Evolutionary conservation across 2,797 vertebrate species (phyloP).

Genomic region (Bovichtus diacanthus): DNA sequence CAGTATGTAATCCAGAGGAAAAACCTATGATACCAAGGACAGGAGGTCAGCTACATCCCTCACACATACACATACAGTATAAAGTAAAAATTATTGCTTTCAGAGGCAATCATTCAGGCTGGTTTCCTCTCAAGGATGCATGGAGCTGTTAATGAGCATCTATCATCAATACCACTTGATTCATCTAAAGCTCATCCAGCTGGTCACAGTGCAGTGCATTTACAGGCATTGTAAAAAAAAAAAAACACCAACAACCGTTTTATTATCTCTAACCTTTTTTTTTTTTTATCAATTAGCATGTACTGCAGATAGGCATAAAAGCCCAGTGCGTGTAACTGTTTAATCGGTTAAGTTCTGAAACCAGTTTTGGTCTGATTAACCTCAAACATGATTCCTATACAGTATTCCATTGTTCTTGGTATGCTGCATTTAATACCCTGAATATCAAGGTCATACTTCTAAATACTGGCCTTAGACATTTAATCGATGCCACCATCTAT

Average conservation of each 20-base stretch:
- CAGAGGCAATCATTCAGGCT: conserved; percentile 21
- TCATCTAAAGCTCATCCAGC: conserved; percentile 20
- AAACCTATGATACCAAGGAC: conserved; percentile 86
- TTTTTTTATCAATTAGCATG: background rate
- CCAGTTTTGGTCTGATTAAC: conserved; percentile 16
- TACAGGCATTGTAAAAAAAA: conserved; percentile 14
- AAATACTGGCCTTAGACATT: conserved; percentile 54
- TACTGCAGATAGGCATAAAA: background rate
- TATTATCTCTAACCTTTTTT: background rate
- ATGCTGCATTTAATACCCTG: conserved; percentile 42
- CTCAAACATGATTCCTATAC: conserved; percentile 3
- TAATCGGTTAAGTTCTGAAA: background rate
- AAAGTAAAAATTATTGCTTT: conserved; percentile 9
- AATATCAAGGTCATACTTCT: conserved; percentile 62
- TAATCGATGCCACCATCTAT: conserved; percentile 70
- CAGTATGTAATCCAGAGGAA: conserved; percentile 97
- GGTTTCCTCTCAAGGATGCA: conserved; percentile 15
- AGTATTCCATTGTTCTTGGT: background rate
- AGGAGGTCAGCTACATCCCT: conserved; percentile 31
- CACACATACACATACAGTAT: conserved; percentile 1
- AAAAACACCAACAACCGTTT: background rate
- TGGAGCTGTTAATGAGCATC: conserved; percentile 14
- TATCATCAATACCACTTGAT: conserved; percentile 24
- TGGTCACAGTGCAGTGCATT: conserved; percentile 10
- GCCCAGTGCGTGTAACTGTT: background rate